Evolutionary conservation across 2,797 vertebrate species (phyloP).

Genomic region (Caiman crocodilus): DNA sequence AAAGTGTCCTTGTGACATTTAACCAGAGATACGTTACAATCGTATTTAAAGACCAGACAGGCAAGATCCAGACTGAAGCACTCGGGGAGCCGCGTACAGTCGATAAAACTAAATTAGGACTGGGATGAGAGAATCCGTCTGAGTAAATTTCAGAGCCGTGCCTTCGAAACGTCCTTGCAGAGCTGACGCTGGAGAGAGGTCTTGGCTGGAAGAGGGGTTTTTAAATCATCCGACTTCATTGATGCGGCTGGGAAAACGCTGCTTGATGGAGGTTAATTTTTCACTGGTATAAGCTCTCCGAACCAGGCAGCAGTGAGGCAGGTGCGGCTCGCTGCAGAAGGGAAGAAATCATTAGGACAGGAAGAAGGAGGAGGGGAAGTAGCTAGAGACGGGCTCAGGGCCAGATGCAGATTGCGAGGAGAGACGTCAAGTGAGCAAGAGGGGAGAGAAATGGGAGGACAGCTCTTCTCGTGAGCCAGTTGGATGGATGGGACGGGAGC

Average conservation of each 20-base stretch:
- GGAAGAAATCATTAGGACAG: neutral
- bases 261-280: neutral
- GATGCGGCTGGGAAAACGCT: neutral
- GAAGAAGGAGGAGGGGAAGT: neutral
- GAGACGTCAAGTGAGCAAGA: neutral
- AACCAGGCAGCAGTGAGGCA: neutral
- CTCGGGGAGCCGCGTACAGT: neutral
- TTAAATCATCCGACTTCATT: neutral
- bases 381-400: neutral
- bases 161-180: neutral
- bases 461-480: neutral
- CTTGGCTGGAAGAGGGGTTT: neutral
- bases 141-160: neutral
- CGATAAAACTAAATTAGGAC: slow-evolving; percentile 12
- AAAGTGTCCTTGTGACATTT: slow-evolving; percentile 15
- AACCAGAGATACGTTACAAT: neutral
- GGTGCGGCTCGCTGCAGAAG: neutral
- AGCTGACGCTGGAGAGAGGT: accelerated
- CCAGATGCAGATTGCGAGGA: neutral
- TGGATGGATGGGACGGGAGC: neutral
- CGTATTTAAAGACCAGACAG: slow-evolving; percentile 36
- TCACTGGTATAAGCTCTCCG: neutral
- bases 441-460: neutral
- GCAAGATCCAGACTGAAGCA: slow-evolving; percentile 25
- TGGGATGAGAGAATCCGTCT: neutral